phyloP scores from a whole-genome alignment of 2,113 vertebrate species.

The Rattus rattus region DNA sequence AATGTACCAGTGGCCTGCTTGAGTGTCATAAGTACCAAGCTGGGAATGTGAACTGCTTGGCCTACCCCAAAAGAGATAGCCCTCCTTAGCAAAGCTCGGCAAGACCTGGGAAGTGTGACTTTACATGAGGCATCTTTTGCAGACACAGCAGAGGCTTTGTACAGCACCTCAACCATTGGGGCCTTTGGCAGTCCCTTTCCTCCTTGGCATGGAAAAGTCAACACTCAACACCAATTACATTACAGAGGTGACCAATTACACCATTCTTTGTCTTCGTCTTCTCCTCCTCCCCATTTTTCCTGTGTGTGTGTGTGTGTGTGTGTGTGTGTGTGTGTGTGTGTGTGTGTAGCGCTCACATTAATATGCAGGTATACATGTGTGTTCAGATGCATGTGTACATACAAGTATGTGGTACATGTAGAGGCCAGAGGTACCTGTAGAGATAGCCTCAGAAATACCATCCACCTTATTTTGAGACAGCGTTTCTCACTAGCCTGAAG shows the following conservation, averaged over 20 bases:
- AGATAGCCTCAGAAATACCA: background rate
- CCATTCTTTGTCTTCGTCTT: background rate
- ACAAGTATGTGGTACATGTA: no score
- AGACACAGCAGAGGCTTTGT: background rate
- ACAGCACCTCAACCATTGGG: background rate
- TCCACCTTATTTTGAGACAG: background rate
- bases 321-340: background rate
- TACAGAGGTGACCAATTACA: background rate
- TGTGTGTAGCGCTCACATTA: background rate
- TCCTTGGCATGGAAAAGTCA: background rate
- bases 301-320: background rate
- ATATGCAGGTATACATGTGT: background rate
- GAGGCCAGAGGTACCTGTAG: background rate
- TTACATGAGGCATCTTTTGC: background rate
- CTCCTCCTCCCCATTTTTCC: background rate
- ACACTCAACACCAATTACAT: background rate
- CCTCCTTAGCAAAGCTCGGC: background rate
- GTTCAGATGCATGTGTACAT: background rate
- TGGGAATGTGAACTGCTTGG: background rate
- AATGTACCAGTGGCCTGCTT: slow-evolving; percentile 16
- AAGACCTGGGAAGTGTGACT: background rate
- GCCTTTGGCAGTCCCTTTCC: background rate
- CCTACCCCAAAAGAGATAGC: background rate
- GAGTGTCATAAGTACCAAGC: slow-evolving; percentile 37
- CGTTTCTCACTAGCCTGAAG: background rate